A percentile compares a stretch with the other conserved stretches of the same genome.
Conservation (phyloP, 2,797 vertebrate species). For the Spinus olivaceus region DNA sequence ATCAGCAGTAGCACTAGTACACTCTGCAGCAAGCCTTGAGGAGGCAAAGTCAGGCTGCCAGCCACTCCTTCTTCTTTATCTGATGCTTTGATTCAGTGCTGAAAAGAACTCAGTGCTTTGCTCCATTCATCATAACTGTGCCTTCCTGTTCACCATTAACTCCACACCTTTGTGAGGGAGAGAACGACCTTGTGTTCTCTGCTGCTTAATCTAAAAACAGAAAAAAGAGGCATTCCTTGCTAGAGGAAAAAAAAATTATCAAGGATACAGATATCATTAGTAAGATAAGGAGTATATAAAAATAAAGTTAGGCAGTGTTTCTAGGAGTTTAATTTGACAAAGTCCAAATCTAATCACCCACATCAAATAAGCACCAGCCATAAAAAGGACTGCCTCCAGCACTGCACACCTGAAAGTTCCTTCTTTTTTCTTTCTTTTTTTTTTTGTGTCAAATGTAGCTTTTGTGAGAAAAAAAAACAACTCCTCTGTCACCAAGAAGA, state of each 20-base stretch:
- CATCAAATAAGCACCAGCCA: background rate
- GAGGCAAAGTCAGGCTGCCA: background rate
- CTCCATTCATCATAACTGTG: background rate
- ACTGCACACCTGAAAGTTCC: background rate
- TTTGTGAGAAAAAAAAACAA: background rate
- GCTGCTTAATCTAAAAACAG: background rate
- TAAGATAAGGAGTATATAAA: slow-evolving; percentile 31
- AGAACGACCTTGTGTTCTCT: background rate
- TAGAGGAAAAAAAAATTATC: background rate
- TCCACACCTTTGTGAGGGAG: background rate
- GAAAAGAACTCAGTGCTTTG: background rate
- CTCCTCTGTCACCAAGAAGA: background rate
- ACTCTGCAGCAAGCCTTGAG: background rate
- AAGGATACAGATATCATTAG: background rate
- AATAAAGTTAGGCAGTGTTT: slow-evolving; percentile 18
- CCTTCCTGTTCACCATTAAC: background rate
- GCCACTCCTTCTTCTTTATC: slow-evolving; percentile 39
- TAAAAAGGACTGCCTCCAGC: background rate
- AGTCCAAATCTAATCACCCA: slow-evolving; percentile 13
- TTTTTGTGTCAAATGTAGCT: background rate
- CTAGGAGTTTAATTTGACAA: slow-evolving; percentile 32
- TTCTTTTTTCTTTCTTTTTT: background rate
- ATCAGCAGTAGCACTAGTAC: background rate
- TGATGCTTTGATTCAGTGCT: slow-evolving; percentile 8
- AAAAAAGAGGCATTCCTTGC: background rate